Conservation (phyloP, 2,888 invertebrate species). For the Artemia sp. region DNA sequence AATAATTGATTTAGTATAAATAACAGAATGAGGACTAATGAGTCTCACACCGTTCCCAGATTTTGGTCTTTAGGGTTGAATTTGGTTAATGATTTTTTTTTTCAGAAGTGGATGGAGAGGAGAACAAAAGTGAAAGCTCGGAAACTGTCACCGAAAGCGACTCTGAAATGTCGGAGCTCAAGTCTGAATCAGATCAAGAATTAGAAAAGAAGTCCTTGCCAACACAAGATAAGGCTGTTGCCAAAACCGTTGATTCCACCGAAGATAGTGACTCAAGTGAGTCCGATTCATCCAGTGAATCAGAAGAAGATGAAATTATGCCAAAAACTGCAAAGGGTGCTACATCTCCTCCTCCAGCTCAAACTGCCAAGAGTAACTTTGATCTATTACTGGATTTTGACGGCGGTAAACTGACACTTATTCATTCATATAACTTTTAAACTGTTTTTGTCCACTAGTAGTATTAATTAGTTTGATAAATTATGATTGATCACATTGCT, state of each 20-base stretch:
- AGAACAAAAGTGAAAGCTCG: constrained; percentile 47
- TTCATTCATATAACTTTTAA: background rate
- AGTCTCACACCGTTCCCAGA: too few species aligned
- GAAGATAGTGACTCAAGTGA: constrained; percentile 17
- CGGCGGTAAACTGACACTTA: constrained; percentile 37
- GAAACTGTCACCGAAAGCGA: constrained; percentile 33
- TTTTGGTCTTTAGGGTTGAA: too few species aligned
- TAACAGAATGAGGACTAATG: too few species aligned
- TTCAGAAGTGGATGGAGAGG: constrained; percentile 36
- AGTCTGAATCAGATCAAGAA: constrained; percentile 27
- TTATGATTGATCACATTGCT: too few species aligned
- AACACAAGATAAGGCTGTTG: constrained; percentile 27
- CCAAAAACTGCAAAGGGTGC: constrained; percentile 24
- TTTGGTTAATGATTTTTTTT: too few species aligned
- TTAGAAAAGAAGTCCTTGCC: constrained; percentile 25
- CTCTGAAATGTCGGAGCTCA: constrained; percentile 28
- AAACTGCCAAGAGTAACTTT: constrained; percentile 44
- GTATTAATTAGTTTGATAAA: too few species aligned
- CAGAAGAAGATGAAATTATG: constrained; percentile 24
- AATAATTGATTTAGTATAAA: too few species aligned
- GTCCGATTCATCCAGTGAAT: constrained; percentile 24
- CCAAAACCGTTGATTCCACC: background rate
- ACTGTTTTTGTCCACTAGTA: too few species aligned
- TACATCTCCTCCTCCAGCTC: constrained; percentile 24
- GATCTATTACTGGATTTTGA: constrained; percentile 69